A percentile compares a stretch with the other conserved stretches of the same genome.
Conservation (phyloP, 2,888 invertebrate species). For the Tinea semifulvella region DNA sequence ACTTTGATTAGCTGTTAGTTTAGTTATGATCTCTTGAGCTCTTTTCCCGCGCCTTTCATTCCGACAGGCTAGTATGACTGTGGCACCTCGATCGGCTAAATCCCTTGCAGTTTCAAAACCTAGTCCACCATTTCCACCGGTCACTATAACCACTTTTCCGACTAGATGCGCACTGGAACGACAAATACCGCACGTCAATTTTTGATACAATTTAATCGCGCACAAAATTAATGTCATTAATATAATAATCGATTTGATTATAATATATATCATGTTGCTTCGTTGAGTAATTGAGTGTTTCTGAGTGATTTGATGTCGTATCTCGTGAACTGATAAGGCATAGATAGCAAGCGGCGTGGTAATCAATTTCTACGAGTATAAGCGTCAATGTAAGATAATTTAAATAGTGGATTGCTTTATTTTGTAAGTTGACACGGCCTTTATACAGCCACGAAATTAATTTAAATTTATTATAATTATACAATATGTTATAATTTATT, state of each 20-base stretch:
- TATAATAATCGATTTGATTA: constrained; percentile 16
- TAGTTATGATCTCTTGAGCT: constrained; percentile 47
- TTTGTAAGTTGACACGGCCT: no score
- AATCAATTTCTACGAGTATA: no score
- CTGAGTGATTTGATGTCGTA: no score
- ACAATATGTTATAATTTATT: no score
- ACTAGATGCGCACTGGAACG: constrained; percentile 53
- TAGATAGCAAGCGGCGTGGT: no score
- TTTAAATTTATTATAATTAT: no score
- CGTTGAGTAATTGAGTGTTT: background rate
- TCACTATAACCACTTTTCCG: constrained; percentile 56
- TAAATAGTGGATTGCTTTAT: no score
- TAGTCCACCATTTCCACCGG: constrained; percentile 58
- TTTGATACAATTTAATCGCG: constrained; percentile 45
- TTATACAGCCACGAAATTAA: no score
- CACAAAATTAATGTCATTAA: constrained; percentile 28
- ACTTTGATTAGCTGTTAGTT: constrained; percentile 41
- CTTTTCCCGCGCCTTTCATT: constrained; percentile 40
- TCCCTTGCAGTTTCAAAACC: constrained; percentile 63
- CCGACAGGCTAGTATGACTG: constrained; percentile 60
- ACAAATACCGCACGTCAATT: constrained; percentile 50
- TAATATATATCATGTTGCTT: background rate
- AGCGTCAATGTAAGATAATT: no score
- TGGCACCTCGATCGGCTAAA: constrained; percentile 57
- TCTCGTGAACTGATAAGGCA: no score